These are phyloP conservation scores for Aulostomus chinensis DNA, from an alignment of 2,797 vertebrate genomes.

Conservation along the genomic window DNA sequence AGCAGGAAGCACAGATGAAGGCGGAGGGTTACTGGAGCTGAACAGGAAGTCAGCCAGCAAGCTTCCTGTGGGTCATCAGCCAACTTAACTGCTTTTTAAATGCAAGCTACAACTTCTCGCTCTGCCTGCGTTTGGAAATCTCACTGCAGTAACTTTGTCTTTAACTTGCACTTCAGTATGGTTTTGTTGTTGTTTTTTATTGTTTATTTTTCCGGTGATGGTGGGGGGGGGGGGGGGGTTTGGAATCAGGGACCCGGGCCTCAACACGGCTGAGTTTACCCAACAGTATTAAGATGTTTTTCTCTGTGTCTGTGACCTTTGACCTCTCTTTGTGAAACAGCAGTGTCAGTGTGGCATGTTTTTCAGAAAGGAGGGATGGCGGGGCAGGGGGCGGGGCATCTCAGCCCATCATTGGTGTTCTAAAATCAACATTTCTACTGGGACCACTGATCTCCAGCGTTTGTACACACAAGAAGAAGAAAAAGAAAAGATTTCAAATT, in stretches of 20 bases:
- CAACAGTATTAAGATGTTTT: slow-evolving; percentile 97
- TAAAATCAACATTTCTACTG: slow-evolving; percentile 73
- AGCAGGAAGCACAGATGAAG: slow-evolving; percentile 16
- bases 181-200: slow-evolving; percentile 70
- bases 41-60: slow-evolving; percentile 52
- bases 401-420: slow-evolving; percentile 25
- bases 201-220: too few relatives aligned
- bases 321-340: slow-evolving; percentile 91
- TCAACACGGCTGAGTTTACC: slow-evolving; percentile 86
- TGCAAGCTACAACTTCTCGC: slow-evolving; percentile 58
- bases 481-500: slow-evolving; percentile 63
- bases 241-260: slow-evolving; percentile 75
- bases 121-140: slow-evolving; percentile 74
- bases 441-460: slow-evolving; percentile 84
- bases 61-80: background rate
- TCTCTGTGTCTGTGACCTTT: slow-evolving; percentile 88
- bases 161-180: slow-evolving; percentile 82
- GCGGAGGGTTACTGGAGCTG: slow-evolving; percentile 27
- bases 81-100: slow-evolving; percentile 73
- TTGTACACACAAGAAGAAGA: slow-evolving; percentile 74
- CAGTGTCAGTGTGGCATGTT: slow-evolving; percentile 92
- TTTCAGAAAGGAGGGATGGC: slow-evolving; percentile 32
- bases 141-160: slow-evolving; percentile 45
- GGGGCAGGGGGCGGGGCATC: background rate
- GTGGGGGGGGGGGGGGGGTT: slow-evolving; percentile 5